These are phyloP conservation scores for Etheostoma cragini DNA, from an alignment of 2,113 vertebrate species.

Conservation along the genomic window DNA sequence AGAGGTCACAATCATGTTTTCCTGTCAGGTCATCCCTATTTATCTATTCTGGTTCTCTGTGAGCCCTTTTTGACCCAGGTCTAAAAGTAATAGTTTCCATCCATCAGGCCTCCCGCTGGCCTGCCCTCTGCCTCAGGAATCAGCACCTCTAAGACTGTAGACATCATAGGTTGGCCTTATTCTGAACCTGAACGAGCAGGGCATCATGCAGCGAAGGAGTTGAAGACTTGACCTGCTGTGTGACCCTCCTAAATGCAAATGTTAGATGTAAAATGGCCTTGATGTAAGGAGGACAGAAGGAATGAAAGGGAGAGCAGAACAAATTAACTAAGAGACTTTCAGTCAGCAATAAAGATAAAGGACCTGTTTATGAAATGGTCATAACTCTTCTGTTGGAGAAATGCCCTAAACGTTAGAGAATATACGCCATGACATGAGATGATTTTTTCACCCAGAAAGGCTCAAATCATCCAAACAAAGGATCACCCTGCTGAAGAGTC, in stretches of 20 bases:
- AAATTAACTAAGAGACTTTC: constrained; percentile 24
- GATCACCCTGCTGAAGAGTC: constrained; percentile 1
- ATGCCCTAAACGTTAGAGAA: constrained; percentile 16
- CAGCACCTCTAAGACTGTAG: constrained; percentile 10
- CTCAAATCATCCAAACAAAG: constrained; percentile 51
- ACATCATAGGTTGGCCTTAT: constrained; percentile 55
- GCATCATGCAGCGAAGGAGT: constrained; percentile 35
- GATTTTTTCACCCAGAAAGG: constrained; percentile 34
- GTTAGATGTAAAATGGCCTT: constrained; percentile 9
- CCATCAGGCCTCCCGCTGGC: constrained; percentile 60
- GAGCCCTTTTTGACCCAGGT: constrained; percentile 45
- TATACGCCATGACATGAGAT: constrained; percentile 37
- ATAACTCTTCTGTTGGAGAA: constrained; percentile 45
- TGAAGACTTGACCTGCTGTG: constrained; percentile 5
- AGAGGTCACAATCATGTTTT: constrained; percentile 56
- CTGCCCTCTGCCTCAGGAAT: constrained; percentile 13
- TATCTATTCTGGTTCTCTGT: constrained; percentile 43
- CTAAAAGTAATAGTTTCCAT: constrained; percentile 72
- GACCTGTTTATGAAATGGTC: constrained; percentile 11
- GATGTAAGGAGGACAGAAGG: constrained; percentile 44
- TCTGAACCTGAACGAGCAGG: constrained; percentile 68
- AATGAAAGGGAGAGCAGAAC: constrained; percentile 37
- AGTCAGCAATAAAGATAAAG: constrained; percentile 44
- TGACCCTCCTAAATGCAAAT: constrained; percentile 26
- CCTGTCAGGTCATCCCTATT: constrained; percentile 60